phyloP scores from a whole-genome alignment of 2,113 vertebrate genomes.

The Urocolius indicus region DNA sequence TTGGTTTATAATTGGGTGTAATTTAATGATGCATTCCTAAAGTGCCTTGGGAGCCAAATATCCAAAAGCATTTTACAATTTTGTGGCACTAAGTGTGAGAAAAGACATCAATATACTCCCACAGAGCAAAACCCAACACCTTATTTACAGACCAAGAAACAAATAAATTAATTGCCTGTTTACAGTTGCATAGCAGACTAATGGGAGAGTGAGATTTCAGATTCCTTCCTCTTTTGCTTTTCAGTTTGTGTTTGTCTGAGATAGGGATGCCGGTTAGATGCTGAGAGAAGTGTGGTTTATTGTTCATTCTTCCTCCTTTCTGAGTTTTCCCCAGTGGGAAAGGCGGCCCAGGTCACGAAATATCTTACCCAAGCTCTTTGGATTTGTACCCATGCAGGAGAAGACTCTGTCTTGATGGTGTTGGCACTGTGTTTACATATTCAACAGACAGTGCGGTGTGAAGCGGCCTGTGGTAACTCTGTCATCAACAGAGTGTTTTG shows the following conservation, averaged over 20 bases:
- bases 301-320: not conserved
- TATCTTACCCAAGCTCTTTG: not conserved
- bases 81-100: constrained; percentile 15
- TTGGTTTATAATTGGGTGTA: constrained; percentile 53
- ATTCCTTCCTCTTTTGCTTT: not conserved
- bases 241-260: constrained; percentile 1
- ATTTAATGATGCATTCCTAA: constrained; percentile 58
- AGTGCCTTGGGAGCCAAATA: constrained; percentile 33
- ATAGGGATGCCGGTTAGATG: not conserved
- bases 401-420: not conserved
- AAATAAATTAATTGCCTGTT: constrained; percentile 39
- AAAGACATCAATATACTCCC: not conserved
- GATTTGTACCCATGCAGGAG: not conserved
- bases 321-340: not conserved
- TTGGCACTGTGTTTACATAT: not conserved
- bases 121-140: constrained; percentile 1
- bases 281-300: not conserved
- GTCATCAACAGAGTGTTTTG: not conserved
- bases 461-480: not conserved
- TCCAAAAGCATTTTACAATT: constrained; percentile 12
- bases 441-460: not conserved
- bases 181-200: not conserved
- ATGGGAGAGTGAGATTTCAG: not conserved
- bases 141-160: constrained; percentile 23
- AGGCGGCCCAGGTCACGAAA: not conserved